Base-by-base conservation (phyloP, 2,888 invertebrate species). In the Steromphala cineraria region DNA sequence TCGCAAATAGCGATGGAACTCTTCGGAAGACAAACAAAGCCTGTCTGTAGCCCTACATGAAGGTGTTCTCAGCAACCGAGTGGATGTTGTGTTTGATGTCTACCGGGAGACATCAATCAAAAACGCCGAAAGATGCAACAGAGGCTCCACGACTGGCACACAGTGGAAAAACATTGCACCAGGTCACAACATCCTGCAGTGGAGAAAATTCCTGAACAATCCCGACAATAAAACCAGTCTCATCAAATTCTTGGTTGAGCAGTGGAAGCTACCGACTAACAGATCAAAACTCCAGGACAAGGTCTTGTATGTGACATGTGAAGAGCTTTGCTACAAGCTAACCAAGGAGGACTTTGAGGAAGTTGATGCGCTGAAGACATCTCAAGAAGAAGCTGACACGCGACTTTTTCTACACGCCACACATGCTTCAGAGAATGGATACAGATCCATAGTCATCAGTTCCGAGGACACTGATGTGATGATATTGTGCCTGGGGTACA, bases 21-120 rank as follows among this genome's bases (percentile, higher is more conserved):
- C 67, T 81, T 17, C 28, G 80, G 36, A 82, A 84, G 71, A 84
- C 85, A 15, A 82, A 83, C 77, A 82, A 85, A 81, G 83, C 81
- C 21, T 82, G 76, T 62, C 28, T 15, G 53, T 75, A 77, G 67
- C 17, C 17, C 21, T n/a, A 80, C 79, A 53, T 75, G 81, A 52
- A 17, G 21, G 17, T n/a, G 36, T 36, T 36, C 36, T 36, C 36
- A 77, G 81, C 53, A n/a, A 80, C 17, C 24, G 81, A 55, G 55
- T 82, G 21, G 82, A 84, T 71, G 62, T 84, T 53, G 78, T 84
- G 21, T 84, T 84, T 74, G 82, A 85, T 53, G 71, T 76, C 24
- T 85, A 85, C 75, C 53, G 31, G 56, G 80, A 80, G 21, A 56
- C 40, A 56, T 83, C 82, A 24, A 85, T 85, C 75, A 84, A 84